These are phyloP conservation scores for Ceraclea dissimilis DNA, from an alignment of 2,888 invertebrate genomes.

Conservation along the genomic window DNA sequence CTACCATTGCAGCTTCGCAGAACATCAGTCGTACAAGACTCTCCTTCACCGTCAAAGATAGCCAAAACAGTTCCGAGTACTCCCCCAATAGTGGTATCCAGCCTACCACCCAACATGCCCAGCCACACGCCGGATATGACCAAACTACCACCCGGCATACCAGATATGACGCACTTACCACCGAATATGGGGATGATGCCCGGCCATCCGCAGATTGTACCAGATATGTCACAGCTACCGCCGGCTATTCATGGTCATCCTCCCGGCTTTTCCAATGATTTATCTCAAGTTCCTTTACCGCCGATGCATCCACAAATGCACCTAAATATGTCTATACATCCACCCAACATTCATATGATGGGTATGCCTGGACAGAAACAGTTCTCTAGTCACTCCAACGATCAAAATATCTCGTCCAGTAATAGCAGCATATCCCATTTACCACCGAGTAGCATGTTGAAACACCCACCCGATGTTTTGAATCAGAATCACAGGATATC, in stretches of 20 bases:
- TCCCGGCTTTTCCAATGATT: neutral
- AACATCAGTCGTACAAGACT: neutral
- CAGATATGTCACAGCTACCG: neutral
- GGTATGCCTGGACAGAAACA: neutral
- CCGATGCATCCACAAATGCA: neutral
- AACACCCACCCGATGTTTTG: slow-evolving; percentile 13
- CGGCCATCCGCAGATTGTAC: neutral
- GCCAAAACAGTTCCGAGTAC: neutral
- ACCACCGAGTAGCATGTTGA: slow-evolving; percentile 4
- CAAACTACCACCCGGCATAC: slow-evolving; percentile 6
- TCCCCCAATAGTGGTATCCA: slow-evolving; percentile 6
- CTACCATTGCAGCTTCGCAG: slow-evolving; percentile 4
- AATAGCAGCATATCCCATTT: slow-evolving; percentile 1
- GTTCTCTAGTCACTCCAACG: neutral
- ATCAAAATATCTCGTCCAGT: neutral
- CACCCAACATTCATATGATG: neutral
- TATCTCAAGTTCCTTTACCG: neutral
- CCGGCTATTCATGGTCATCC: neutral
- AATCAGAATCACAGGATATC: slow-evolving; percentile 1
- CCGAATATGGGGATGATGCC: neutral
- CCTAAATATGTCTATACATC: neutral
- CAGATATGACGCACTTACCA: slow-evolving; percentile 4
- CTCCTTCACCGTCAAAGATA: neutral
- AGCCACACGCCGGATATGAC: slow-evolving; percentile 6
- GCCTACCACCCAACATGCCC: slow-evolving; percentile 8